Conservation (phyloP, 1,140 invertebrate species). For the Drosophila erecta region DNA sequence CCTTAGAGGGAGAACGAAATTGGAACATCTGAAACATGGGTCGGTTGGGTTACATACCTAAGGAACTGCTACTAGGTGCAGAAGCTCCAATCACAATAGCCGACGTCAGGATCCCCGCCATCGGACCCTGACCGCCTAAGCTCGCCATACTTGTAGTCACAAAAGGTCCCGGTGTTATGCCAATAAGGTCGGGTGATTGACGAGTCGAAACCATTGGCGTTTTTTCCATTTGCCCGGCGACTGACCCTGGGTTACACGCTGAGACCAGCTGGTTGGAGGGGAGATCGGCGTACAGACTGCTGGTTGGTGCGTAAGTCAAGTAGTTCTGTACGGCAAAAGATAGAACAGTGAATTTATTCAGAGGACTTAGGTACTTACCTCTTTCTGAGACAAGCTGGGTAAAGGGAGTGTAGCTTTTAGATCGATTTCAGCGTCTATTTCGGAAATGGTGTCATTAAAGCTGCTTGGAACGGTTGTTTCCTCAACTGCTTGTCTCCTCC, state of each 20-base stretch:
- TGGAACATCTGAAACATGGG: not conserved
- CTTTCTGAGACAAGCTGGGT: conserved; percentile 79
- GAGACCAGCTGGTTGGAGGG: conserved; percentile 53
- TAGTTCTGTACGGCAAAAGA: conserved; percentile 63
- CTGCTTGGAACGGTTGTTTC: conserved; percentile 89
- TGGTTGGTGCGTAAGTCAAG: conserved; percentile 69
- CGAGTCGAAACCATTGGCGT: conserved; percentile 57
- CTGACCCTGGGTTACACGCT: conserved; percentile 13
- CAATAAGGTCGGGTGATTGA: conserved; percentile 79
- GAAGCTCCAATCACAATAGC: conserved; percentile 71
- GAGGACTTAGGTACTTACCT: conserved; percentile 56
- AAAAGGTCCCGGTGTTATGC: conserved; percentile 58
- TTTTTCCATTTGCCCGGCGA: conserved; percentile 53
- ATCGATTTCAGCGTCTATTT: conserved; percentile 91
- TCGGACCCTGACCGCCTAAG: conserved; percentile 19
- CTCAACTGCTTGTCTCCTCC: conserved; percentile 52
- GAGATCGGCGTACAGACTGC: conserved; percentile 67
- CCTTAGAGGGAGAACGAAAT: conserved; percentile 37
- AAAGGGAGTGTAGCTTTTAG: conserved; percentile 87
- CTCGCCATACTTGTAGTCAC: conserved; percentile 47
- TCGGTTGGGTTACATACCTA: conserved; percentile 56
- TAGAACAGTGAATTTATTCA: not conserved
- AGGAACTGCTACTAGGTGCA: conserved; percentile 61
- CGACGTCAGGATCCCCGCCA: conserved; percentile 65
- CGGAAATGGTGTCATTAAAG: conserved; percentile 89